Percentiles rank a stretch among this genome's conserved stretches.
These are phyloP conservation scores for Karalla daura DNA, from an alignment of 2,797 vertebrate species.

Conservation along the genomic window DNA sequence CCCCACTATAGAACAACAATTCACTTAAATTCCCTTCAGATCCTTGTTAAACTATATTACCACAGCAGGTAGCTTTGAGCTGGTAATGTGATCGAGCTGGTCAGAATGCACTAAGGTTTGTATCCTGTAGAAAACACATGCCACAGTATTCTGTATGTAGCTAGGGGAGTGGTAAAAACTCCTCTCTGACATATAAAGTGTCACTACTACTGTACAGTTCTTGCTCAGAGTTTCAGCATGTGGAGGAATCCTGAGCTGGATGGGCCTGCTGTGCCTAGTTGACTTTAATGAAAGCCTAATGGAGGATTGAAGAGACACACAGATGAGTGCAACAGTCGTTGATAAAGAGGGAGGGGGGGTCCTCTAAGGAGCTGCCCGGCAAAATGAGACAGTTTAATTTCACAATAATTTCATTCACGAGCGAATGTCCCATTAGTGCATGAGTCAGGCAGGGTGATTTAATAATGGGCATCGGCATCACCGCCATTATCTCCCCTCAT, in stretches of 20 bases:
- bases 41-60: too few species aligned
- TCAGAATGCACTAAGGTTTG: too few species aligned
- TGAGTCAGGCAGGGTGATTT: constrained; percentile 24
- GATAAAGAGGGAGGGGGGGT: constrained; percentile 6
- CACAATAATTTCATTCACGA: constrained; percentile 37
- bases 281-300: constrained; percentile 20
- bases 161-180: not conserved
- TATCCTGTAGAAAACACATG: too few species aligned
- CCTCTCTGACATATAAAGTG: not conserved
- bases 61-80: too few species aligned
- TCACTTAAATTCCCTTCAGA: too few species aligned
- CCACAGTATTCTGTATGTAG: too few species aligned
- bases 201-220: not conserved
- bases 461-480: constrained; percentile 25
- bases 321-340: constrained; percentile 1
- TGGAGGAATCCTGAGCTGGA: constrained; percentile 1
- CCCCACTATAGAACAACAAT: too few species aligned
- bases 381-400: constrained; percentile 31
- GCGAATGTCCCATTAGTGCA: constrained; percentile 16
- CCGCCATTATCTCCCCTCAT: not conserved
- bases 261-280: not conserved
- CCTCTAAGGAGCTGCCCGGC: not conserved
- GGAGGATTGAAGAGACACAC: not conserved
- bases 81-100: too few species aligned
- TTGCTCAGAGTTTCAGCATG: not conserved